These are phyloP conservation scores for Macroglossus sobrinus DNA, from an alignment of 2,113 vertebrate genomes.

Conservation along the genomic window DNA sequence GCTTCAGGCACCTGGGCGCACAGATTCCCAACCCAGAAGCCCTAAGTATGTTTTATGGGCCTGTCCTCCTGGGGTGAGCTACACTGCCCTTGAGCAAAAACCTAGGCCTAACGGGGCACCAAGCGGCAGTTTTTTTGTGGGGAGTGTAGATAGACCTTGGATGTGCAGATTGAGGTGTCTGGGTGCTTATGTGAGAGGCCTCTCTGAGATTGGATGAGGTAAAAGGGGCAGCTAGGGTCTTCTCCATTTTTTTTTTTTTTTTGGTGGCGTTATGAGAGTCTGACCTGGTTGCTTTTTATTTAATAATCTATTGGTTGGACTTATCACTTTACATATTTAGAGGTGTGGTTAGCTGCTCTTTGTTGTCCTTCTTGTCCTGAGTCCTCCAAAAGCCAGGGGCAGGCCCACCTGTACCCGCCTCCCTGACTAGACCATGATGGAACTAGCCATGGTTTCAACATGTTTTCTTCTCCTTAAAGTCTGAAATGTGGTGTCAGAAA, in stretches of 20 bases:
- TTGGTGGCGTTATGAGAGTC: background rate
- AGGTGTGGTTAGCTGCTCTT: background rate
- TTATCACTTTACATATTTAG: background rate
- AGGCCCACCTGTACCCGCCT: background rate
- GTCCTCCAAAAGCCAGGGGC: background rate
- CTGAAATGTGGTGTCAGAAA: background rate
- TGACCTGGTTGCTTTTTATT: background rate
- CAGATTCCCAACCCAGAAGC: background rate
- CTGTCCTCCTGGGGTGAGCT: background rate
- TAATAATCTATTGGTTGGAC: background rate
- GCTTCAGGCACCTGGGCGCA: rapidly evolving
- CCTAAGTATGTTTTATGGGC: background rate
- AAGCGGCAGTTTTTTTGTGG: background rate
- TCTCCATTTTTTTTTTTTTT: background rate
- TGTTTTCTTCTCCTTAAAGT: background rate
- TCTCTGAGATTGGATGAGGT: background rate
- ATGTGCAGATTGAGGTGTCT: rapidly evolving
- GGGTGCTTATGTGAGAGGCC: background rate
- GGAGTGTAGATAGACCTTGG: background rate
- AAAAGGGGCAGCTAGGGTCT: background rate
- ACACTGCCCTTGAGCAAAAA: no score
- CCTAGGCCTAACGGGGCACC: background rate
- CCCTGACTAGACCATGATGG: background rate
- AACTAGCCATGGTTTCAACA: background rate
- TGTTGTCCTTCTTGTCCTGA: no score